Conservation (phyloP, 2,797 vertebrate species). For the Falco berigora region DNA sequence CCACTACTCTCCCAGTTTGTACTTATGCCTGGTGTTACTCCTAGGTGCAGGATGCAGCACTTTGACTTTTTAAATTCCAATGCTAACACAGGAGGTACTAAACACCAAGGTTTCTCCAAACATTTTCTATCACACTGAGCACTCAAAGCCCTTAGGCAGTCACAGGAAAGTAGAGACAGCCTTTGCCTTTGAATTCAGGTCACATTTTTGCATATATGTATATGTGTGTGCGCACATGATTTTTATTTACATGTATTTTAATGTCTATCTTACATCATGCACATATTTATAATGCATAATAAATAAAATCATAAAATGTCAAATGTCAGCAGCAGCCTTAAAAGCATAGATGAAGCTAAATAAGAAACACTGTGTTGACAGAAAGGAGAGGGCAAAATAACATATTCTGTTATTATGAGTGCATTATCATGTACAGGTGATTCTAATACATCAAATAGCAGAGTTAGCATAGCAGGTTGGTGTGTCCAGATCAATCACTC, state of each 20-base stretch:
- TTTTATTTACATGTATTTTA: background rate
- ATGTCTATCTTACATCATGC: too few relatives aligned
- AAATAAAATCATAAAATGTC: background rate
- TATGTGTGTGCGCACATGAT: background rate
- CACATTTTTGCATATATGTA: background rate
- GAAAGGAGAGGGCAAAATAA: background rate
- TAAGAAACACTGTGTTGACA: background rate
- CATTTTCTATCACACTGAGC: background rate
- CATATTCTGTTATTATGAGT: background rate
- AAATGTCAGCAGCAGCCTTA: background rate
- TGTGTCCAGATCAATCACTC: background rate
- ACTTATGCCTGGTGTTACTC: accelerated
- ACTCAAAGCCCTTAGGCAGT: background rate
- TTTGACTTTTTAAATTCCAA: background rate
- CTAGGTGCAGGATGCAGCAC: background rate
- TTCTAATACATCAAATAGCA: background rate
- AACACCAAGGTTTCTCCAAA: background rate
- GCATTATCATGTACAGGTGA: background rate
- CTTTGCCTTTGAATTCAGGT: background rate
- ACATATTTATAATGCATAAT: background rate
- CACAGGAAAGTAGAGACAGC: background rate
- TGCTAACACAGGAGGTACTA: background rate
- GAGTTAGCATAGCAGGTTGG: background rate
- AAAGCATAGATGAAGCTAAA: background rate
- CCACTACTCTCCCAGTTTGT: background rate